Conservation (phyloP, 1,140 invertebrate species). For the Nomia melanderi region DNA sequence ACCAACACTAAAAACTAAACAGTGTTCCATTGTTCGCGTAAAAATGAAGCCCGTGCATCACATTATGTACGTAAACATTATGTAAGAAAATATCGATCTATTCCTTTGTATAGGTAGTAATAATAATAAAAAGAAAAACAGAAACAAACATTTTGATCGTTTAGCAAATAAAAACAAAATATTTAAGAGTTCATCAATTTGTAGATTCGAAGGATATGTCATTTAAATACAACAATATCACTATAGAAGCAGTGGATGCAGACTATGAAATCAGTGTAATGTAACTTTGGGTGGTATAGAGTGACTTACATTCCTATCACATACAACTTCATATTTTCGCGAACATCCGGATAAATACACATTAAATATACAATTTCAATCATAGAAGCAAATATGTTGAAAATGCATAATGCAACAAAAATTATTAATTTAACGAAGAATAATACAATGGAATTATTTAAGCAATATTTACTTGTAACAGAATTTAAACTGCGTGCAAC, state of each 20-base stretch:
- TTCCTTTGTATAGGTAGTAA: constrained; percentile 22
- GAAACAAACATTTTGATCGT: neutral
- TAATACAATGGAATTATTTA: constrained; percentile 65
- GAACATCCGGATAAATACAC: constrained; percentile 60
- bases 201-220: constrained; percentile 20
- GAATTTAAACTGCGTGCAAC: constrained; percentile 48
- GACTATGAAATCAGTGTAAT: constrained; percentile 24
- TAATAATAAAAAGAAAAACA: constrained; percentile 28
- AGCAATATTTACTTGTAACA: constrained; percentile 53
- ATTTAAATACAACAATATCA: constrained; percentile 17
- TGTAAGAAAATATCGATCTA: constrained; percentile 1
- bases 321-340: constrained; percentile 56
- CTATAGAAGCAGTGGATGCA: constrained; percentile 10
- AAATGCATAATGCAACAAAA: constrained; percentile 60
- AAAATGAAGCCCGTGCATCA: constrained; percentile 52
- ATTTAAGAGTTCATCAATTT: neutral
- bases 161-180: neutral
- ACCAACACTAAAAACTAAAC: constrained; percentile 59
- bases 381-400: constrained; percentile 61
- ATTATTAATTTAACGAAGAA: constrained; percentile 61
- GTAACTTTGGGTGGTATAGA: constrained; percentile 3
- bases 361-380: constrained; percentile 67
- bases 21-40: constrained; percentile 61
- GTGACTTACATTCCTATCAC: constrained; percentile 15
- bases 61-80: constrained; percentile 21